Evolutionary conservation across 1,140 invertebrate genomes (phyloP).

Genomic region (Globodera rostochiensis): DNA sequence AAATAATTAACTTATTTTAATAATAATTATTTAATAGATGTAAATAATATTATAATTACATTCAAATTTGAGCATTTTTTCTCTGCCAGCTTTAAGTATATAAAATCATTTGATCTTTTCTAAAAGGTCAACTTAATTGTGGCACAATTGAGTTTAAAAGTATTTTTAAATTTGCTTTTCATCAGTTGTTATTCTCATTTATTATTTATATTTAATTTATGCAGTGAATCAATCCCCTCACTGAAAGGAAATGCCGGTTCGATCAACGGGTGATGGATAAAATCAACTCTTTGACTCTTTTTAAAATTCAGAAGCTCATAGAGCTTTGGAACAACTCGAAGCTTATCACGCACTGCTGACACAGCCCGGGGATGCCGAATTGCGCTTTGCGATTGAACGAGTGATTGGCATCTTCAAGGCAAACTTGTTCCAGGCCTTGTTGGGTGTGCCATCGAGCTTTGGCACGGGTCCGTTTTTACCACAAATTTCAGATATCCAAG

Average conservation of each 20-base stretch:
- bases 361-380: conserved; percentile 46
- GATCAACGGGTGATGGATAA: neutral
- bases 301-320: conserved; percentile 47
- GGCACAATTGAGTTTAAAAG: too few species aligned
- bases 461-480: neutral
- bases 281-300: neutral
- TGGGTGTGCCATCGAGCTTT: conserved; percentile 30
- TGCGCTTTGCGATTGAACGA: conserved; percentile 46
- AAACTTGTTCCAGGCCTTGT: conserved; percentile 55
- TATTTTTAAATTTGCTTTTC: neutral
- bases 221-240: neutral
- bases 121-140: too few species aligned
- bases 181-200: neutral
- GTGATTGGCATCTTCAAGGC: conserved; percentile 52
- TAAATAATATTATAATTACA: too few species aligned
- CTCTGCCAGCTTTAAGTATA: too few species aligned
- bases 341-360: conserved; percentile 49
- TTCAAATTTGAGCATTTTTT: too few species aligned
- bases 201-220: conserved; percentile 1
- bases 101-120: too few species aligned
- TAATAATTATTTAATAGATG: too few species aligned
- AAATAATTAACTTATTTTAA: too few species aligned
- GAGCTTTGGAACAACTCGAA: conserved; percentile 46
- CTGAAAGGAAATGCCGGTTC: neutral
- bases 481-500: conserved; percentile 51